Conservation (phyloP, 2,888 invertebrate genomes). For the Lasioglossum villosulum region DNA sequence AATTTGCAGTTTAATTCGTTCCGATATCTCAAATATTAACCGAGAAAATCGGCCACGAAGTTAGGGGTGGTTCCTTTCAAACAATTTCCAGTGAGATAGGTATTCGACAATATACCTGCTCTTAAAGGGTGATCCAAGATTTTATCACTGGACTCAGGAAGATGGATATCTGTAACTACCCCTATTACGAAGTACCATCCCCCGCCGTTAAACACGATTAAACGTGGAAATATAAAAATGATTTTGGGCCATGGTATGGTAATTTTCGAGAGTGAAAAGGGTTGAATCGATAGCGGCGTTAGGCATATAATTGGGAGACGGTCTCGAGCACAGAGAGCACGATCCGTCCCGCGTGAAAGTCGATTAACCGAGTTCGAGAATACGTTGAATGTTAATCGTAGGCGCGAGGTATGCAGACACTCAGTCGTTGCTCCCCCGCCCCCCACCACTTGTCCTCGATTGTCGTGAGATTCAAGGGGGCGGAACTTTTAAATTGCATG, state of each 20-base stretch:
- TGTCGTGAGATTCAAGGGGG: slow-evolving; percentile 29
- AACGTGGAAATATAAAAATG: not conserved
- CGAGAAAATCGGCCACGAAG: not conserved
- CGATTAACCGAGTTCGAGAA: slow-evolving; percentile 37
- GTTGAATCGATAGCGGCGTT: not conserved
- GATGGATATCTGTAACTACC: not conserved
- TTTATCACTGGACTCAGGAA: no score
- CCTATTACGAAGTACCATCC: no score
- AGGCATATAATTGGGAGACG: not conserved
- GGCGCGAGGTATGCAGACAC: not conserved
- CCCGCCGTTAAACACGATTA: not conserved
- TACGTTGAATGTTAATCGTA: slow-evolving; percentile 34
- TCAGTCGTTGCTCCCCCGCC: not conserved
- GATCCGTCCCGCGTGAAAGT: not conserved
- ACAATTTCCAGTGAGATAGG: not conserved
- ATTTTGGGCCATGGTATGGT: not conserved
- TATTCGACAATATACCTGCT: not conserved
- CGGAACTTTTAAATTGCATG: slow-evolving; percentile 31
- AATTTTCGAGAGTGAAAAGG: not conserved
- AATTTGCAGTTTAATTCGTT: not conserved
- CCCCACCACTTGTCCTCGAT: not conserved
- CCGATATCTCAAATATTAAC: not conserved
- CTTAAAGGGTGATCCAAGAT: no score
- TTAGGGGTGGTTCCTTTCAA: not conserved
- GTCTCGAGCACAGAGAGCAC: not conserved